Evolutionary conservation across 2,113 vertebrate genomes (phyloP).

Genomic region (Oreocharis arfaki): DNA sequence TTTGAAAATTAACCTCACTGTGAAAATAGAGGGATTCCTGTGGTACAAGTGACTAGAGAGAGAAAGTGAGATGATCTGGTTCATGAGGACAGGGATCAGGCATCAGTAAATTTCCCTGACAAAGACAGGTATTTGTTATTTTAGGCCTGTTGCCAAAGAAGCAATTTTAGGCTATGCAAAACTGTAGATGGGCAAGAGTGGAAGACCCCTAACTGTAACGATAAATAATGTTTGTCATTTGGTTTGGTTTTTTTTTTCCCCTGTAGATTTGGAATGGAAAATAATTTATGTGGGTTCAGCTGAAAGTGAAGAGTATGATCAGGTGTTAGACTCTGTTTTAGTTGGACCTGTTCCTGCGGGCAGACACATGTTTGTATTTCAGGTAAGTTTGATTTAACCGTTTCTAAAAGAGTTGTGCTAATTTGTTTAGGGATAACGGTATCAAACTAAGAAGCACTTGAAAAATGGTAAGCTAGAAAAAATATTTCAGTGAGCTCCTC

Average conservation of each 20-base stretch:
- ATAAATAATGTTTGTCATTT: neutral
- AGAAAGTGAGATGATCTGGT: neutral
- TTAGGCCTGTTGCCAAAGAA: neutral
- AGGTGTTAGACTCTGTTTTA: constrained; percentile 82
- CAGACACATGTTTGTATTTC: constrained; percentile 85
- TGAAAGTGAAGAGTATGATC: constrained; percentile 83
- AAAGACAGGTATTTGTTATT: neutral
- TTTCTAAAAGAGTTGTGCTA: neutral
- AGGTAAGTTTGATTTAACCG: constrained; percentile 68
- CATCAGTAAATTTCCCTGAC: neutral
- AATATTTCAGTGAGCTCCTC: neutral
- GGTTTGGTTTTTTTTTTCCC: constrained; percentile 22
- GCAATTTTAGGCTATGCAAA: neutral
- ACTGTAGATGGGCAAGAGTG: neutral
- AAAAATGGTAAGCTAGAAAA: neutral
- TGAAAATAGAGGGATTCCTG: neutral
- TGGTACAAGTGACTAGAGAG: neutral
- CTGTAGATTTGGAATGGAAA: constrained; percentile 81
- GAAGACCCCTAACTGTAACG: neutral
- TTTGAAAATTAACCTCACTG: neutral
- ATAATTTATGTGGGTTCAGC: constrained; percentile 84
- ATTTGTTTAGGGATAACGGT: neutral
- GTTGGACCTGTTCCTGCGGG: constrained; percentile 81
- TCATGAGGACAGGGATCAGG: neutral
- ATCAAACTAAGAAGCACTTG: neutral